phyloP scores from a whole-genome alignment of 2,888 invertebrate species.

The Galerucella calmariensis region DNA sequence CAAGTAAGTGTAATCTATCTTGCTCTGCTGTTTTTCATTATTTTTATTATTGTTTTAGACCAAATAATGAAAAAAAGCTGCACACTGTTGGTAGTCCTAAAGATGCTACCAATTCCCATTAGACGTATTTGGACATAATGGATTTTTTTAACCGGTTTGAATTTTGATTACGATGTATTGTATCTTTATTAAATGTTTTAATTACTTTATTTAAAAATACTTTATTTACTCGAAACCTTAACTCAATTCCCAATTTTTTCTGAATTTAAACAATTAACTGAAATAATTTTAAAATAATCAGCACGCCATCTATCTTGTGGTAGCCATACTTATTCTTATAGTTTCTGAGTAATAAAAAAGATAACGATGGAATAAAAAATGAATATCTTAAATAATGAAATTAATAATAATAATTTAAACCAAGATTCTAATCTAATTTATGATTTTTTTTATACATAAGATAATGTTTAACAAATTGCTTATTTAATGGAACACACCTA shows the following conservation, averaged over 20 bases:
- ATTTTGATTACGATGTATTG: background rate
- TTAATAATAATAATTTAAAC: too few species aligned
- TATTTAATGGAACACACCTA: background rate
- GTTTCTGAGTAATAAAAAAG: too few species aligned
- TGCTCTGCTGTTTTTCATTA: background rate
- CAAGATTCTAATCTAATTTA: too few species aligned
- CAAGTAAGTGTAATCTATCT: background rate
- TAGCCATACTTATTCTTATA: too few species aligned
- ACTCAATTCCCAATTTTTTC: background rate
- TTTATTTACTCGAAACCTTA: background rate
- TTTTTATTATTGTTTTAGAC: background rate
- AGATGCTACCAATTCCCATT: background rate
- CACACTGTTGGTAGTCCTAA: background rate
- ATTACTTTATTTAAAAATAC: background rate
- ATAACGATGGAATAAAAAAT: too few species aligned
- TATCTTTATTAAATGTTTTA: background rate
- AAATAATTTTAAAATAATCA: too few species aligned
- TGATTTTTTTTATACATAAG: too few species aligned
- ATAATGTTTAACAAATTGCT: too few species aligned
- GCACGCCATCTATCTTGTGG: too few species aligned
- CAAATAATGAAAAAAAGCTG: background rate
- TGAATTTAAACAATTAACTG: too few species aligned
- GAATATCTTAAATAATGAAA: too few species aligned
- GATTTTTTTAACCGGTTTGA: background rate
- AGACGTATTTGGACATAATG: background rate